Evolutionary conservation across 2,797 vertebrate genomes (phyloP).

Genomic region (Myiothlypis coronata): DNA sequence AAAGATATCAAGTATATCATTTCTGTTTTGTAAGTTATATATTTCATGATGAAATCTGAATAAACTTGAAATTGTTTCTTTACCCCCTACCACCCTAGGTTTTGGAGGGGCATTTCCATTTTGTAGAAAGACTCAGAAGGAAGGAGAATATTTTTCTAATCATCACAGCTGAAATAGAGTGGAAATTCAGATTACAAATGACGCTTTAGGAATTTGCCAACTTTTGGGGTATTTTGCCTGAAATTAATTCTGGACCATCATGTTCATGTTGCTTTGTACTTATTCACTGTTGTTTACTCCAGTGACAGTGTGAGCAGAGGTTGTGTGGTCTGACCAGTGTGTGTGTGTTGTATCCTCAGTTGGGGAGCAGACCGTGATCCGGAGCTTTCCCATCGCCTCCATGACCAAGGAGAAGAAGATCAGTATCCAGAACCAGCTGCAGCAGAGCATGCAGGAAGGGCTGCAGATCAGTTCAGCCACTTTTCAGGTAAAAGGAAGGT

Average conservation of each 20-base stretch:
- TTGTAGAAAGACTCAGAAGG: background rate
- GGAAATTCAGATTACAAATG: background rate
- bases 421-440: conserved; percentile 92
- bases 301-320: background rate
- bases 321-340: background rate
- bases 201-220: background rate
- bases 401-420: conserved; percentile 98
- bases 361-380: conserved; percentile 91
- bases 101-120: background rate
- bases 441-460: conserved; percentile 96
- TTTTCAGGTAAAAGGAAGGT: conserved; percentile 85
- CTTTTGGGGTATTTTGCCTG: background rate
- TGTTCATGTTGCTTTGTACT: background rate
- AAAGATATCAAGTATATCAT: background rate
- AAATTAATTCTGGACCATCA: background rate
- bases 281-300: background rate
- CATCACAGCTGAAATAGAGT: background rate
- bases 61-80: background rate
- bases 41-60: background rate
- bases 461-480: conserved; percentile 92
- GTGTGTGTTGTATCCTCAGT: conserved; percentile 73
- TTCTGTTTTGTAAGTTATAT: background rate
- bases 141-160: background rate
- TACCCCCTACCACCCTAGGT: background rate
- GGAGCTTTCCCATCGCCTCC: conserved; percentile 92